A percentile compares a stretch with the other conserved stretches of the same genome.
phyloP scores from a whole-genome alignment of 92 coral and sea anemone genomes.

The Bergia puertoricense region DNA sequence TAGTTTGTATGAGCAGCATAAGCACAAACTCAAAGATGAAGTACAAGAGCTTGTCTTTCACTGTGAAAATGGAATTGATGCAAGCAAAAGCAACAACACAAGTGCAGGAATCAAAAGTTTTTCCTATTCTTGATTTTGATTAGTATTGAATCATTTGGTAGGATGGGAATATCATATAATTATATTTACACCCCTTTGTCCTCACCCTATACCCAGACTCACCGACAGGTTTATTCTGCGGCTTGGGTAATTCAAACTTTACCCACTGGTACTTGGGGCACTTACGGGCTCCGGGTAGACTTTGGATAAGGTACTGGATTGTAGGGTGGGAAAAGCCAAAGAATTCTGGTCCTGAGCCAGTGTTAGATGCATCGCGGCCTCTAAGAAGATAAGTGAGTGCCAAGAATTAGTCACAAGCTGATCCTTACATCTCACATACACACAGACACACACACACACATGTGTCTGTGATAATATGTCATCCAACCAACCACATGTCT shows the following conservation, averaged over 20 bases:
- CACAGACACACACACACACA: not conserved
- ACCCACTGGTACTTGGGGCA: conserved; percentile 99
- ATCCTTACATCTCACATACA: not conserved
- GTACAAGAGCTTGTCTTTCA: too few relatives aligned
- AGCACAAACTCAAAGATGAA: too few relatives aligned
- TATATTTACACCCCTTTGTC: too few relatives aligned
- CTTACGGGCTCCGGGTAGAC: conserved; percentile 92
- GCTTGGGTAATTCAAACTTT: conserved; percentile 97
- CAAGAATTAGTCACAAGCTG: not conserved
- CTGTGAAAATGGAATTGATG: too few relatives aligned
- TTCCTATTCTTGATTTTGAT: too few relatives aligned
- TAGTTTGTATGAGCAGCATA: too few relatives aligned
- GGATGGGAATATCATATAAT: too few relatives aligned
- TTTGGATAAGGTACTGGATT: conserved; percentile 94
- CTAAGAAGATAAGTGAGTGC: conserved; percentile 37
- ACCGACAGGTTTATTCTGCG: conserved; percentile 85
- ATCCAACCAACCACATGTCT: not conserved
- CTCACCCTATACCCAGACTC: not conserved
- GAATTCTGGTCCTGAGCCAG: conserved; percentile 99
- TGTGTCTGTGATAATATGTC: not conserved
- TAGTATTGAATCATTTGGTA: too few relatives aligned
- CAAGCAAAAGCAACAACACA: too few relatives aligned
- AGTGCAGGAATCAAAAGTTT: too few relatives aligned
- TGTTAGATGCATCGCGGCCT: conserved; percentile 97
- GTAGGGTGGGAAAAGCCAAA: conserved; percentile 99